These are phyloP conservation scores for Spinus pinus DNA, from an alignment of 2,797 vertebrate genomes.

Conservation along the genomic window DNA sequence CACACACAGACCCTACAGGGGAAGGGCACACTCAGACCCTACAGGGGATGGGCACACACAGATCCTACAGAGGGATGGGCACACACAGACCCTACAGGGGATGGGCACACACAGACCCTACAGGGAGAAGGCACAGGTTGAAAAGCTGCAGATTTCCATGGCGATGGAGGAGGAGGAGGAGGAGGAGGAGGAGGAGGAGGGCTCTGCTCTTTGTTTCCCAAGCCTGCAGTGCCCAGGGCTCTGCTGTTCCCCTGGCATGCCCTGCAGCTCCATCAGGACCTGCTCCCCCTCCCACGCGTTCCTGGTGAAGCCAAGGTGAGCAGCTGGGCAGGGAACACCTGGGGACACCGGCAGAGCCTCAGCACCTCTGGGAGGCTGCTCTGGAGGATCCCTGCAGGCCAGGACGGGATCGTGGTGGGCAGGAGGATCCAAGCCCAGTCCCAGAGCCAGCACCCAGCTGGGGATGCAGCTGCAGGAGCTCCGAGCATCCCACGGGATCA, in stretches of 20 bases:
- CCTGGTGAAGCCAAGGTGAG: neutral
- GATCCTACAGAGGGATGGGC: too few species aligned
- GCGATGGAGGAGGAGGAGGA: neutral
- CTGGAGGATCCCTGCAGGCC: neutral
- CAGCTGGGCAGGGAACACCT: neutral
- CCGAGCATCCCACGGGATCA: neutral
- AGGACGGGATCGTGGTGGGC: neutral
- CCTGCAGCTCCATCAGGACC: neutral
- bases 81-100: too few species aligned
- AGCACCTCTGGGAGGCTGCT: neutral
- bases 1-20: too few species aligned
- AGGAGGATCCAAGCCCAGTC: neutral
- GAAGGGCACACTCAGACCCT: too few species aligned
- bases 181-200: neutral
- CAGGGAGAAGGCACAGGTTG: too few species aligned
- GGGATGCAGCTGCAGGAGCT: neutral
- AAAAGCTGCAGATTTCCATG: neutral
- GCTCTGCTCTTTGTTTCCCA: neutral
- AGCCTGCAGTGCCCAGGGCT: neutral
- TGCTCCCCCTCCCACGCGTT: neutral
- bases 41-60: too few species aligned
- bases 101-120: too few species aligned
- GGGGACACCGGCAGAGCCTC: slow-evolving; percentile 4
- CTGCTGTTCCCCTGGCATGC: neutral
- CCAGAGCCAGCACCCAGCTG: neutral